phyloP scores from a whole-genome alignment of 2,888 invertebrate species.

The Creontiades dilutus region DNA sequence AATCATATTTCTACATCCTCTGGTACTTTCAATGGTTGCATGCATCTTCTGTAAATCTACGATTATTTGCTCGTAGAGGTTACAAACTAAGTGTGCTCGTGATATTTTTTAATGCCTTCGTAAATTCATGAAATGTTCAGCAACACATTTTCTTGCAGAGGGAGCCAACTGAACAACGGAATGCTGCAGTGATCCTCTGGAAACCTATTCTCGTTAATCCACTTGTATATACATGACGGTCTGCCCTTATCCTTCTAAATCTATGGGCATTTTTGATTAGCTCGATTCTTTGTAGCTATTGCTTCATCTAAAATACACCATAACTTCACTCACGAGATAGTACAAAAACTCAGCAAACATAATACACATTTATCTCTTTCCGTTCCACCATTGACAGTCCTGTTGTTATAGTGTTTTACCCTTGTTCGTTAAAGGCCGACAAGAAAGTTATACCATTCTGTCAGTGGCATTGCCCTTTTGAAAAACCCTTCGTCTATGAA shows the following conservation, averaged over 20 bases:
- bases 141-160: too few species aligned
- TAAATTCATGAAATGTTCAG: too few species aligned
- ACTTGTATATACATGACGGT: too few species aligned
- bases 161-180: too few species aligned
- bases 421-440: slow-evolving; percentile 24
- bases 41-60: neutral
- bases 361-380: neutral
- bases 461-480: slow-evolving; percentile 16
- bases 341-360: neutral
- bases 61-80: too few species aligned
- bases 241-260: neutral
- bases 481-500: slow-evolving; percentile 7
- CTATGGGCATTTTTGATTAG: neutral
- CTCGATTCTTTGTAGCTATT: neutral
- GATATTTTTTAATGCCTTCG: too few species aligned
- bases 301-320: neutral
- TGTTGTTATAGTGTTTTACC: slow-evolving; percentile 21
- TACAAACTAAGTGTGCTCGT: too few species aligned
- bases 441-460: slow-evolving; percentile 3
- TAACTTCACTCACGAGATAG: neutral
- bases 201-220: too few species aligned
- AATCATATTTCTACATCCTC: neutral
- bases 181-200: too few species aligned
- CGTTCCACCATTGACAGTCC: neutral
- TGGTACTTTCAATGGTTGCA: neutral